Evolutionary conservation across 1,140 invertebrate genomes (phyloP).

Genomic region (Propsilocerus akamusi): DNA sequence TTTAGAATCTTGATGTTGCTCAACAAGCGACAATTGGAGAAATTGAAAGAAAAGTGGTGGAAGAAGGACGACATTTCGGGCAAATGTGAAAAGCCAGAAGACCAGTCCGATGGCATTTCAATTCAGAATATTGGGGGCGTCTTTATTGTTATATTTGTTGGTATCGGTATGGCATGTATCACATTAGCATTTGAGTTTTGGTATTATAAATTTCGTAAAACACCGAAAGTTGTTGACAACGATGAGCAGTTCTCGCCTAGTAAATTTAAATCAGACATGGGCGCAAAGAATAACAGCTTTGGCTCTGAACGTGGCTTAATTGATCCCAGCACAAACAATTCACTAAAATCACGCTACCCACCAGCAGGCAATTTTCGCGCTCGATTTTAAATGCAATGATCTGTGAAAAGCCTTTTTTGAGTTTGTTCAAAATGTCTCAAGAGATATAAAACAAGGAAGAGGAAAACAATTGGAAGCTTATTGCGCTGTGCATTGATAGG

Average conservation of each 20-base stretch:
- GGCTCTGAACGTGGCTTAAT: not conserved
- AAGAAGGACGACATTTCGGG: slow-evolving; percentile 59
- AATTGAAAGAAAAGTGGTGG: slow-evolving; percentile 93
- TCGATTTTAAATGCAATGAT: slow-evolving; percentile 1
- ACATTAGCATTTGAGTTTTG: slow-evolving; percentile 90
- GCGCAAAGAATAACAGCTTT: not conserved
- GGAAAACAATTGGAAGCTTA: no score
- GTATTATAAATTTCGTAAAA: slow-evolving; percentile 66
- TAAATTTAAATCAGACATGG: not conserved
- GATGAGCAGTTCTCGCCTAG: slow-evolving; percentile 9
- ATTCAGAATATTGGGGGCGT: slow-evolving; percentile 96
- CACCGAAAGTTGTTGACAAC: slow-evolving; percentile 33
- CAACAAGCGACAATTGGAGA: slow-evolving; percentile 81
- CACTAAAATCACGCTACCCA: not conserved
- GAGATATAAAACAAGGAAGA: no score
- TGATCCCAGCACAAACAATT: not conserved
- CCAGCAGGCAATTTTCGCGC: not conserved
- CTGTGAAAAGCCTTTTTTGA: no score
- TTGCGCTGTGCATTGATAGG: no score
- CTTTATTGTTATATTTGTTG: slow-evolving; percentile 90
- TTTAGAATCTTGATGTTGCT: slow-evolving; percentile 75
- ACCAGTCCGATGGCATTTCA: slow-evolving; percentile 89
- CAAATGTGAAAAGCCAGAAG: slow-evolving; percentile 71
- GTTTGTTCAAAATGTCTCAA: no score
- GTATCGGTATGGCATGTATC: slow-evolving; percentile 76